Evolutionary conservation across 92 coral and sea anemone genomes (phyloP), one percentile per base, ranked within the genome.

Genomic region (Ricordea florida): DNA sequence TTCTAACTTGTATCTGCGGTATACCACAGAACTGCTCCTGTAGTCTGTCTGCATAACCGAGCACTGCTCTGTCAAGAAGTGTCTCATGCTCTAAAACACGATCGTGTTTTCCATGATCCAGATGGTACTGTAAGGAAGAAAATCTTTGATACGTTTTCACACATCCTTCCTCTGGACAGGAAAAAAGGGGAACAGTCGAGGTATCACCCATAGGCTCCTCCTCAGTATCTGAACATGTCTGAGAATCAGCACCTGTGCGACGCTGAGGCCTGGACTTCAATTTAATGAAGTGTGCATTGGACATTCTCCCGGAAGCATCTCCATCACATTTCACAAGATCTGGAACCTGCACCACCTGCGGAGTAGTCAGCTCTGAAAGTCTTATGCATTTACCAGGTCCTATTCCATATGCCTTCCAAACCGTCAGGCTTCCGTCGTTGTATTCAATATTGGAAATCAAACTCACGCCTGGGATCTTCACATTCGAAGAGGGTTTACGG

Each of bases 371-470:
- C 34, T 25, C 9, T 24, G 6, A 22, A 7, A 22, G 62, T 55
- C 8, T 6, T 10, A 55, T 24, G 34, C 9, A 10, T 17, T 55
- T 55, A 55, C 62, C 62, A 4, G 62, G 62, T n/a, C n/a, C n/a
- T n/a, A n/a, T n/a, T n/a, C n/a, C n/a, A n/a, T n/a, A n/a, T n/a
- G n/a, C n/a, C n/a, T n/a, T n/a, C n/a, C n/a, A n/a, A n/a, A n/a
- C n/a, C n/a, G n/a, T n/a, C n/a, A n/a, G n/a, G n/a, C n/a, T 8
- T 37, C 62, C 10, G n/a, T 34, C 57, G 15, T 23, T 38, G 50
- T 75, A 66, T 66, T 83, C 78, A 29, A 83, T 42, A 64, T 83
- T 67, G 27, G 84, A 56, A 23, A 83, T 44, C 44, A 79, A 41
- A 24, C 89, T 83, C 3, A 64, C 72, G 23, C 72, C 60, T 4